These are phyloP conservation scores for Tinea trinotella DNA, from an alignment of 2,888 invertebrate genomes.

Conservation along the genomic window DNA sequence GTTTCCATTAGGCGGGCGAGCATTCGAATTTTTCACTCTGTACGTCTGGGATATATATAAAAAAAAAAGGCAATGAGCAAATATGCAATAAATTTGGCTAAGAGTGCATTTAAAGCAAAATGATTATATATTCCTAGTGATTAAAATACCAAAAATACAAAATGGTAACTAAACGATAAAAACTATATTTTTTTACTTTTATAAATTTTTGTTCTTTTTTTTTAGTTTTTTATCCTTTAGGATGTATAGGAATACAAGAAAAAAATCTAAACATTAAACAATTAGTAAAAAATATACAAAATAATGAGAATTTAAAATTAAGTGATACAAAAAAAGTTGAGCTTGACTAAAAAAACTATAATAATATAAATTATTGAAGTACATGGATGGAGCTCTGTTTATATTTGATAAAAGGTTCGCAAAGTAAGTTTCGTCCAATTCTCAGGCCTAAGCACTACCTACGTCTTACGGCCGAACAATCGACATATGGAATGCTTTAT, in stretches of 20 bases:
- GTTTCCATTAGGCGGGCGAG: no score
- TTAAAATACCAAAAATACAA: neutral
- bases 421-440: no score
- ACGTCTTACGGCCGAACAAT: no score
- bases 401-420: no score
- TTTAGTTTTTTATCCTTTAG: neutral
- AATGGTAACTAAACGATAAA: neutral
- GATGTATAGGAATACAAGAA: neutral
- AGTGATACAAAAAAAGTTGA: neutral
- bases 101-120: no score
- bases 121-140: no score
- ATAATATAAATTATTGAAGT: conserved; percentile 18
- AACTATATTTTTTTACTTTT: neutral
- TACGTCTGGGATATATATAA: no score
- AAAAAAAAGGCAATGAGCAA: no score
- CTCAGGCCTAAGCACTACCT: no score
- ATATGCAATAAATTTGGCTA: no score
- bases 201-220: neutral
- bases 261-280: neutral
- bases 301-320: neutral
- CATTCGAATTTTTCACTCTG: no score
- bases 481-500: no score
- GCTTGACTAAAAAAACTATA: conserved; percentile 18
- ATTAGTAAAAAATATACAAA: neutral
- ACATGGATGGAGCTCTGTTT: conserved; percentile 5